Evolutionary conservation across 2,797 vertebrate genomes (phyloP), one percentile per base, ranked within the genome.

Genomic region (Erpetoichthys calabaricus): DNA sequence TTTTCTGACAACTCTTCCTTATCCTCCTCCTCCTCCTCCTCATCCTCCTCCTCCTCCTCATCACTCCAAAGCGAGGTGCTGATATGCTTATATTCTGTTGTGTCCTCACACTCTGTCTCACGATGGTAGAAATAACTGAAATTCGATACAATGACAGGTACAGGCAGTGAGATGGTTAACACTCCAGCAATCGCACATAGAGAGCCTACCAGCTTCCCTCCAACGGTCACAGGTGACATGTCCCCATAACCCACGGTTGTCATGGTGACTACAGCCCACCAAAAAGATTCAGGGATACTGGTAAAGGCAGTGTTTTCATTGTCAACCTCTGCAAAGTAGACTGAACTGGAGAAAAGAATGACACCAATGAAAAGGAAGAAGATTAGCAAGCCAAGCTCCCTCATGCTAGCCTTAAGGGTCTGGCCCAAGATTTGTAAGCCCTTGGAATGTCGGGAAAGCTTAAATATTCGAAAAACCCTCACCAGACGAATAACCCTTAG

Each of bases 231-330:
- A 0, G 92, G 92, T 42, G 75, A 90, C 92, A 95, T 95, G 79
- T 97, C 93, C 1, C 92, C 93, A 0, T 97, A 97, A 50, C 93
- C 93, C 0, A 97, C 93, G 0, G 93, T 97, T 0, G 93, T 97
- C 93, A 97, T 97, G 63, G 90, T 86, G 5, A 97, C 93, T 67
- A 97, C 91, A 0, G 93, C 93, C 93, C 93, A 97, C 93, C 93
- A 97, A 72, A 97, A 97, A 0, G 93, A 86, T 63, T 91, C 86
- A 0, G 93, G 93, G 80, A 97, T 96, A 81, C 92, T 96, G 65
- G 88, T 92, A 77, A 96, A 96, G 2, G 75, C 59, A 0, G 91
- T 87, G 3, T 73, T 62, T 0, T 71, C 77, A 4, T 80, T 77
- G 71, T 97, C 93, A 7, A 85, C 92, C 75, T 97, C 93, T 0